Base-by-base conservation (phyloP, 2,888 invertebrate genomes). In the Orchesella flavescens region DNA sequence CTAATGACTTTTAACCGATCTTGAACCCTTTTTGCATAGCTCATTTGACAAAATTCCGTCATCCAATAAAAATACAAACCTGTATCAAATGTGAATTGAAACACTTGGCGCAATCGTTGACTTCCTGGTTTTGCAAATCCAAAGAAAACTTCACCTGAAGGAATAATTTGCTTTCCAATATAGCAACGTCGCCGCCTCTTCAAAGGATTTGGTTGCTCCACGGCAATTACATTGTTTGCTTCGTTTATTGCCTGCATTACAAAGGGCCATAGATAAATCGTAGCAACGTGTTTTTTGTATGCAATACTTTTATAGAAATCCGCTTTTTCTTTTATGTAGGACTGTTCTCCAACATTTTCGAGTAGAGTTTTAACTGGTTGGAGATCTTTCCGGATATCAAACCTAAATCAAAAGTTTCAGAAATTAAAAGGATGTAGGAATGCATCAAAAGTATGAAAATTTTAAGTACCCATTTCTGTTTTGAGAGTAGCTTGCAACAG, bases 1-100 rank as follows among this genome's bases (percentile, higher is more conserved):
- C 66, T 76, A 43, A 43, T 66, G 13, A 76, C 76, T 34, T 55
- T 76, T 1, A 12, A n/a, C 13, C 76, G 46, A 24, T 76, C 66
- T 19, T 76, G 76, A 1, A 76, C 76, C 21, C 76, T 66, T 17
- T 63, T 63, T 34, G 34, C 34, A 34, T 34, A 34, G 7, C 34
- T 34, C 34, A 34, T 34, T 34, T 34, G 2, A 4, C 7, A 2
- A 34, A 34, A 71, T n/a, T 71, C 71, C 4, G 23, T 23, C 55
- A 71, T 71, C 71, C 71, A 71, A n/a, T 12, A 55, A 55, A 23
- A 15, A 15, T 17, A 53, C 9, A 71, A 1, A 1, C 71, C 71
- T 10, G 71, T 21, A 21, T 71, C 55, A 9, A 21, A 10, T 5
- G 19, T 4, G 3, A 10, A 1, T 7, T 34, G 34, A 9, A 10